Base-by-base conservation (phyloP, 2,888 invertebrate genomes). In the Sylvicola cinctus region DNA sequence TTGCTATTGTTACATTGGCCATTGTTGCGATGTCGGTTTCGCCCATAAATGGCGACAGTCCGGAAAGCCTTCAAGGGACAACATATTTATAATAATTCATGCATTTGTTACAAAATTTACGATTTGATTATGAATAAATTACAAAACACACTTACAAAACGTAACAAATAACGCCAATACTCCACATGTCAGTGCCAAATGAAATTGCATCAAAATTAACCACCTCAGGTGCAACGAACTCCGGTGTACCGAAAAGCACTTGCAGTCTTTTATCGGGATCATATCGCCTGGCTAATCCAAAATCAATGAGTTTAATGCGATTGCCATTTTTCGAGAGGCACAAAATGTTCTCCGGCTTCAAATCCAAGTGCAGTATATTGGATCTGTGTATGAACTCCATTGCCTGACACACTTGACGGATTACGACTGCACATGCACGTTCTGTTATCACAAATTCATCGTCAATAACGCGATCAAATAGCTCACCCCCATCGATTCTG, bases 291-390 rank as follows among this genome's bases (percentile, higher is more conserved):
- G 98, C 96, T 42, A 98, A 62, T 7, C 98, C 96, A 55, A 98
- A 98, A 61, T 98, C 96, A 45, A 98, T 96, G 47, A 98, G 84
- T 63, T 98, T 98, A 47, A 98, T 88, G 44, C 95, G 70, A 61
- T 98, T 96, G n/a, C 96, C 95, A 33, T 85, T 74, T 53, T 84
- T 80, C 38, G 95, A 87, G 16, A 96, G 68, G 50, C 96, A 98
- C 33, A 98, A 68, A 46, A 98, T 93, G 58, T 99, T 98, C 61
- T 98, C 98, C 8, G 98, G 98, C 83, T 98, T 99, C 70, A 98
- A 74, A 54, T 98, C 98, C 36, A 98, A 67, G 63, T 98, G 98
- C 36, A 99, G 62, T 44, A 98, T 90, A 48, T 84, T 81, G 58
- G 90, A 85, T 38, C 79, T 73, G 53, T 98, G 98, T 49, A 99